Percentiles rank a stretch among this genome's conserved stretches.
phyloP scores from a whole-genome alignment of 2,888 invertebrate genomes.

The Spodoptera exigua region DNA sequence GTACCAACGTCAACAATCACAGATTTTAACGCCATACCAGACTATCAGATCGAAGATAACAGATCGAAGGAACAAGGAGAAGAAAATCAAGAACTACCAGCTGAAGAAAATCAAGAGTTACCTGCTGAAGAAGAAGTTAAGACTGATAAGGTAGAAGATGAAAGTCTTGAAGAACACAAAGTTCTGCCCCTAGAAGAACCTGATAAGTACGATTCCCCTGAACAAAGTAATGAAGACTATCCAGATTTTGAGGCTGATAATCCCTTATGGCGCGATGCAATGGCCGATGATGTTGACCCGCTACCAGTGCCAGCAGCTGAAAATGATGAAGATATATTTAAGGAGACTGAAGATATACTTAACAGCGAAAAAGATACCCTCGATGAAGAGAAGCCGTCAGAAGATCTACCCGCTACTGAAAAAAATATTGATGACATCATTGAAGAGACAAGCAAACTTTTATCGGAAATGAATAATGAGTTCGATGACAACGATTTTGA shows the following conservation, averaged over 20 bases:
- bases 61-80: slow-evolving; percentile 54
- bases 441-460: slow-evolving; percentile 55
- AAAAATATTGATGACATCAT: slow-evolving; percentile 32
- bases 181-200: not conserved
- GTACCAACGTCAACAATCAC: too few species aligned
- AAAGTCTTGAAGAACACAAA: slow-evolving; percentile 28
- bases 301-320: slow-evolving; percentile 29
- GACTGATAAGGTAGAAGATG: slow-evolving; percentile 9
- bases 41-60: slow-evolving; percentile 79
- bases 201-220: too few species aligned
- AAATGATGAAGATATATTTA: slow-evolving; percentile 18
- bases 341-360: slow-evolving; percentile 34
- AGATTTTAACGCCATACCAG: slow-evolving; percentile 52
- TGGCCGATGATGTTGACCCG: slow-evolving; percentile 28
- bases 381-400: slow-evolving; percentile 13
- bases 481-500: slow-evolving; percentile 52
- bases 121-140: too few species aligned
- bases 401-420: slow-evolving; percentile 12
- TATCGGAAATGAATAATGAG: slow-evolving; percentile 60
- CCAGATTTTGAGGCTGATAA: slow-evolving; percentile 28
- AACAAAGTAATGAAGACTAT: slow-evolving; percentile 34
- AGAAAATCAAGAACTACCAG: slow-evolving; percentile 7
- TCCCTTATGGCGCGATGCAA: slow-evolving; percentile 46
- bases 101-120: slow-evolving; percentile 11
- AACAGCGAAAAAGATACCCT: slow-evolving; percentile 25